phyloP scores from a whole-genome alignment of 2,113 vertebrate genomes.

The Crocuta crocuta region DNA sequence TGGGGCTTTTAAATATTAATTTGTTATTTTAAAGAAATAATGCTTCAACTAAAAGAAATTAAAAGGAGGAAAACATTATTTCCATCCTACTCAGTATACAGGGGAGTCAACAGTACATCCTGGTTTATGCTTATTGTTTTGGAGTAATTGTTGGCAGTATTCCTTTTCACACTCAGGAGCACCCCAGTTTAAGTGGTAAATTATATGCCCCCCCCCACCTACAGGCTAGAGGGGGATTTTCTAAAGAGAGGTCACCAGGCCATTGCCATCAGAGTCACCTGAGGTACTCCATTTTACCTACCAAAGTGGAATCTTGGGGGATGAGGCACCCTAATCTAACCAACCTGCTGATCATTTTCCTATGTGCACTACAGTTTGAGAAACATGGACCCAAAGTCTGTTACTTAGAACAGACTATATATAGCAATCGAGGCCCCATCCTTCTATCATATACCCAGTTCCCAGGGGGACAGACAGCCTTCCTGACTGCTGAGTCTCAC shows the following conservation, averaged over 20 bases:
- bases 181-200: neutral
- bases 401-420: neutral
- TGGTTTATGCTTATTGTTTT: neutral
- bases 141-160: neutral
- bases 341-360: neutral
- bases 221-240: neutral
- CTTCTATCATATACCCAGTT: neutral
- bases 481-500: neutral
- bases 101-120: neutral
- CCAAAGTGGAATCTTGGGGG: neutral
- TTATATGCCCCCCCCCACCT: neutral
- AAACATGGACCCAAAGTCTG: neutral
- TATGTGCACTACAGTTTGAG: neutral
- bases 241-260: neutral
- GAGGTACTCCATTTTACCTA: neutral
- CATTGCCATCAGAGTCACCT: neutral
- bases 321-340: neutral
- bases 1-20: neutral
- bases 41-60: neutral
- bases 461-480: neutral
- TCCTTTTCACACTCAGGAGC: neutral
- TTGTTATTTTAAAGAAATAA: constrained; percentile 12
- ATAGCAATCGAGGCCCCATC: neutral
- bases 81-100: neutral
- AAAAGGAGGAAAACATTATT: neutral